Base-by-base conservation (phyloP, 2,113 vertebrate species). In the Prionailurus viverrinus region DNA sequence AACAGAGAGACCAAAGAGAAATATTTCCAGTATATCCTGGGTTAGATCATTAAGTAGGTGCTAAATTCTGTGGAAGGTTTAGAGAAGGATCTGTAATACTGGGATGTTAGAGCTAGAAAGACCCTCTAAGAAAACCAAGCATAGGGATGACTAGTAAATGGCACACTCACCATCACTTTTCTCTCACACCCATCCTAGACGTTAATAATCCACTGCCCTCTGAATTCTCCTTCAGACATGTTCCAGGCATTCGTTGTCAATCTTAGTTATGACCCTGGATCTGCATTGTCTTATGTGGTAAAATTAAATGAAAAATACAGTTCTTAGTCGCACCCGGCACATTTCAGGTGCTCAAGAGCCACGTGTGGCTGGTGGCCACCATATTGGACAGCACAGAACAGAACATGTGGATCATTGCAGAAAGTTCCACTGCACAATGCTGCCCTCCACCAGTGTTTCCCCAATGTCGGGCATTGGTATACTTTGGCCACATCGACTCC, bases 51-150 rank as follows among this genome's bases (percentile, higher is more conserved):
- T 76, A 89, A 71, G 51, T 39, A 39, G 41, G 78, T 63, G 48
- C 36, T 89, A 65, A n/a, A n/a, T 73, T 84, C 83, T 81, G 18
- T 76, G 16, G 95, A 48, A 83, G 84, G 19, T 65, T 84, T 80
- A 18, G 73, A 29, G 63, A 48, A 81, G 33, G 48, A 45, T 41
- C 4, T 29, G 5, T 48, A 23, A 93, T 74, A 92, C 81, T 78
- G 61, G 58, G 80, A 65, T 29, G 68, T 66, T 65, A 83, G 65
- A 53, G 61, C 61, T n/a, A 53, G 74, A 74, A 94, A 53, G 51
- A 53, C 18, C 31, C 73, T n/a, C 9, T 29, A n/a, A 79, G 79
- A 74, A 92, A 89, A 71, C 36, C 5, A 61, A 85, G 31, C 41
- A 2, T 29, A 71, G 36, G 19, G 12, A n/a, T 36, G 16, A 31